phyloP scores from a whole-genome alignment of 2,797 vertebrate genomes.

The Spinus olivaceus region DNA sequence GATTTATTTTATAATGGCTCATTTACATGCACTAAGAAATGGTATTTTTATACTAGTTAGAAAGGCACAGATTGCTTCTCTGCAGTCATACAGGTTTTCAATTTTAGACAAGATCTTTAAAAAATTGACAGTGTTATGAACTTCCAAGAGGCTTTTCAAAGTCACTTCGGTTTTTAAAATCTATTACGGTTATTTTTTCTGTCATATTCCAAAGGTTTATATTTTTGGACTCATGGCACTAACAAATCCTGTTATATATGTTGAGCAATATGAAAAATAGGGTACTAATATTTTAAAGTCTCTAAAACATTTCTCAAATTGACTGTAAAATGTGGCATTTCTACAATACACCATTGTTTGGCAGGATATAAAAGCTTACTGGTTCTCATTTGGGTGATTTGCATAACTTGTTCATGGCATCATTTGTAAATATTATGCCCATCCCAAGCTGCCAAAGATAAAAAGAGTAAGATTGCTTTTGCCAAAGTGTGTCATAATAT shows the following conservation, averaged over 20 bases:
- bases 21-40: conserved; percentile 36
- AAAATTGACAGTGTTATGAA: conserved; percentile 47
- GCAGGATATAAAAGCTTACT: conserved; percentile 55
- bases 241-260: background rate
- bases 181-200: background rate
- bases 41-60: conserved; percentile 32
- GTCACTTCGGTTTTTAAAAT: conserved; percentile 50
- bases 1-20: conserved; percentile 61
- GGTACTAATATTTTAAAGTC: conserved; percentile 52
- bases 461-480: conserved; percentile 35
- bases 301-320: conserved; percentile 51
- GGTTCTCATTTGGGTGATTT: conserved; percentile 60
- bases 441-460: conserved; percentile 40
- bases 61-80: conserved; percentile 45
- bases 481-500: background rate
- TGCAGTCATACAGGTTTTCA: conserved; percentile 34
- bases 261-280: conserved; percentile 46
- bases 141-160: conserved; percentile 48
- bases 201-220: background rate
- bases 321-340: conserved; percentile 61
- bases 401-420: conserved; percentile 56
- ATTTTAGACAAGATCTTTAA: conserved; percentile 61
- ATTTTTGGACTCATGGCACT: background rate
- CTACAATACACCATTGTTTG: conserved; percentile 22
- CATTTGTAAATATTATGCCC: conserved; percentile 62